phyloP scores from a whole-genome alignment of 2,888 invertebrate genomes.

The Balanococcus diminutus region DNA sequence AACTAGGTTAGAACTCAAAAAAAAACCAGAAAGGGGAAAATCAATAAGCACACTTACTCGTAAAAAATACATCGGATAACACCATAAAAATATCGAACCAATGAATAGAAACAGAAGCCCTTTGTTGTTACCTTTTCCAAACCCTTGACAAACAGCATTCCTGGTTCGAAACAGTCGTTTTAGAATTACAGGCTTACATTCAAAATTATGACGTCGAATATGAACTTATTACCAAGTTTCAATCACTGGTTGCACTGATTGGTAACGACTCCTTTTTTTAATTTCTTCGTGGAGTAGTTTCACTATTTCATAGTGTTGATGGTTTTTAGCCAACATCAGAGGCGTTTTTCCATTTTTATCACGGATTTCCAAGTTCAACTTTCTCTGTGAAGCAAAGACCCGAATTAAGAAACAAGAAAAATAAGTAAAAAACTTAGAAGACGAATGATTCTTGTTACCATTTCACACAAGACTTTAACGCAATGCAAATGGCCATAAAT shows the following conservation, averaged over 20 bases:
- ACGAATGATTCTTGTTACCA: conserved; percentile 64
- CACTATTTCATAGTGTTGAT: conserved; percentile 84
- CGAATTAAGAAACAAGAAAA: not conserved
- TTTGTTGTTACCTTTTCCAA: conserved; percentile 73
- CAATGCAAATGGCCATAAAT: conserved; percentile 86
- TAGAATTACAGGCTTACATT: no score
- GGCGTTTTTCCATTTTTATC: conserved; percentile 94
- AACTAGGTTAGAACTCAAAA: not conserved
- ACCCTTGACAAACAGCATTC: conserved; percentile 80
- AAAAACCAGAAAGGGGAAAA: not conserved
- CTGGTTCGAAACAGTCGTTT: conserved; percentile 60
- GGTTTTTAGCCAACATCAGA: conserved; percentile 84
- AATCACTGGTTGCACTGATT: conserved; percentile 86
- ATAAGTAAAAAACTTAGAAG: not conserved
- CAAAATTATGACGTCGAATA: conserved; percentile 7
- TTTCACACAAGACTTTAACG: conserved; percentile 85
- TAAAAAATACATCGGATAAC: conserved; percentile 91
- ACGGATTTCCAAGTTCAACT: conserved; percentile 81
- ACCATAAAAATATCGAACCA: conserved; percentile 85
- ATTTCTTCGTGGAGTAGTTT: conserved; percentile 80
- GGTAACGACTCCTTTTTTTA: conserved; percentile 73
- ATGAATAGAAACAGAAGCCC: conserved; percentile 85
- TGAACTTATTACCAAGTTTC: conserved; percentile 74
- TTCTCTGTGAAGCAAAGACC: conserved; percentile 66
- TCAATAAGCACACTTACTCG: conserved; percentile 67